Base-by-base conservation (phyloP, 2,797 vertebrate species). In the Xenentodon cancila region DNA sequence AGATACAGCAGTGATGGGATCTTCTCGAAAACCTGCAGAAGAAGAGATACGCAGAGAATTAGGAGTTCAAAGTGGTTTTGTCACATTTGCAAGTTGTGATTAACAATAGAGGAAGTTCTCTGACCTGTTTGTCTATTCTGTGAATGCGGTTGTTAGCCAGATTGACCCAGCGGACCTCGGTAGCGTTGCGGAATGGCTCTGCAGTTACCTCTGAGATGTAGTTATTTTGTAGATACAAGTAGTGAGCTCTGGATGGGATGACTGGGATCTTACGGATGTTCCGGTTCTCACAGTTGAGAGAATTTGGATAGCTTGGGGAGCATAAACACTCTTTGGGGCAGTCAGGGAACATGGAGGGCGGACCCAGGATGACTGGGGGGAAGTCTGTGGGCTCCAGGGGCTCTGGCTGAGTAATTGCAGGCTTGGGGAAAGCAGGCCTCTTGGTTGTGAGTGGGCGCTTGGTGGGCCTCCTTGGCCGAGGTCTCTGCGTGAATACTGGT, bases 221-320 rank as follows among this genome's bases (percentile, higher is more conserved):
- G 88, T 99, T 99, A 91, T 99, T 98, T 86, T 98, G 96, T 45
- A 99, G 92, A 76, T 99, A 99, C 70, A 98, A 89, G 89, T 99
- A 98, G 72, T 96, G 95, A 72, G 94, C 92, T 79, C 96, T 94
- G 8, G 89, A 1, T 0, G 97, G 97, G 87, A 99, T 95, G 73
- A 91, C 19, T 0, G 97, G 97, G 58, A 99, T 92, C 64, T 83
- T 91, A 25, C 96, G 94, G 71, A 99, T 93, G 92, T 98, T 98
- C 54, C 96, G 95, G 91, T 96, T 98, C 88, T 99, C 97, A 61
- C 97, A 99, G 89, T 98, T 97, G 53, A 99, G 94, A 47, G 97
- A 92, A 0, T 95, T 94, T 0, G 97, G 96, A 77, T 96, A 96
- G 71, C 92, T 94, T 0, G 94, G 89, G 11, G 95, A 91, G 57